Evolutionary conservation across 2,113 vertebrate species (phyloP), one percentile per base, ranked within the genome.

Genomic region (Gadus chalcogrammus): DNA sequence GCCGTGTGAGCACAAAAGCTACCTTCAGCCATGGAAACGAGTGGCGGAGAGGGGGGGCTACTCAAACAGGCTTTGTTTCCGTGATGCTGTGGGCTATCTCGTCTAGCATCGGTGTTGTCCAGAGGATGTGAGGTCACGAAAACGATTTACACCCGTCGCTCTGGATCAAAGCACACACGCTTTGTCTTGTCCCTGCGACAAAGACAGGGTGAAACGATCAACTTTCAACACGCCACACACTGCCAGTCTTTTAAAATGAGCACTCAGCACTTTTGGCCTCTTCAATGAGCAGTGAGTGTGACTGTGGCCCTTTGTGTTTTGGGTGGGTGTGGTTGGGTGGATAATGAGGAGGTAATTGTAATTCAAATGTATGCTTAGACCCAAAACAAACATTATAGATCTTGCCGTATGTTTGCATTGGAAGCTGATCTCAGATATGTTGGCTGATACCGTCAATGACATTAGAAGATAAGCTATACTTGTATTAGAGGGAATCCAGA

Each of bases 41-140:
- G 87, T 78, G 76, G 52, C 73, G n/a, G 76, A 82, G 83, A 70
- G 84, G 86, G 81, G 81, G 73, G 76, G 82, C 84, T 85, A 78
- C 78, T 87, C 81, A 88, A 81, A 86, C 87, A 84, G 73, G 81
- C 87, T 88, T 90, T 89, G 87, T 89, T 48, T 87, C 86, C 83
- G 12, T 16, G 16, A 73, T 73, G 71, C 82, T 80, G 83, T 83
- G 79, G 85, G 81, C 81, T 86, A 86, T 86, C 86, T 88, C 72
- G 79, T 85, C 85, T 87, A 77, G 80, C 81, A 86, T 87, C 84
- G 68, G 79, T 75, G 83, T 87, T 85, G 84, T 86, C 85, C 85
- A 80, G 78, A 79, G 85, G 82, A 82, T 69, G 83, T 87, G 42
- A 48, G 86, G 85, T 85, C 87, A 88, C 69, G 74, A 76, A 81